Base-by-base conservation (phyloP, 2,113 vertebrate genomes). In the Chinchilla lanigera region DNA sequence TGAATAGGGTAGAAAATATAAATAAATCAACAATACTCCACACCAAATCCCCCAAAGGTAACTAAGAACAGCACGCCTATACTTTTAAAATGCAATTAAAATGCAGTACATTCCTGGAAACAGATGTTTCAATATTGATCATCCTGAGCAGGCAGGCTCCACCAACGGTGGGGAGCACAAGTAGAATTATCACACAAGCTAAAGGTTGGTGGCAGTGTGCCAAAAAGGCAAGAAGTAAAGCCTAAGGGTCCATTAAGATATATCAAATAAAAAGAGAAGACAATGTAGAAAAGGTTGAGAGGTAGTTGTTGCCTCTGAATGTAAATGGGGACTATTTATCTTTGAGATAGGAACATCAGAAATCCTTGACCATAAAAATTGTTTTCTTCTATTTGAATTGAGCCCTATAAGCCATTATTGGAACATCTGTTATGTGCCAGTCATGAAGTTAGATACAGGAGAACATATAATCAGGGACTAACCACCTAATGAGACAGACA, bases 61-160 rank as follows among this genome's bases (percentile, higher is more conserved):
- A 95, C 44, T 52, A 65, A 77, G 58, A 93, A 89, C 35, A 81
- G 63, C 67, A 92, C 0, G 17, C 61, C 90, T 95, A 81, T 4
- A 33, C 92, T 97, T 95, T 98, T 92, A 92, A 95, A 71, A 89
- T 58, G 88, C 90, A 95, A 96, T 98, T 97, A 97, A 97, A 93
- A 97, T 92, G 81, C 92, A 67, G 63, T 28, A 30, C 69, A 44
- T 93, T 93, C 75, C 87, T n/a, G 5, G 95, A 94, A 97, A 92
- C 97, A 97, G 95, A 95, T 97, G 95, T 83, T 89, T 3, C 0
- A n/a, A 30, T 71, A 71, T 56, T 14, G 47, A 93, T n/a, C 44
- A 44, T 88, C 88, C 81, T 58, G 13, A 88, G 47, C 2, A 22
- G 69, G n/a, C 38, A 71, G 60, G 19, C 81, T 28, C 71, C 2